Evolutionary conservation across 2,888 invertebrate genomes (phyloP).

Genomic region (Lagria hirta): DNA sequence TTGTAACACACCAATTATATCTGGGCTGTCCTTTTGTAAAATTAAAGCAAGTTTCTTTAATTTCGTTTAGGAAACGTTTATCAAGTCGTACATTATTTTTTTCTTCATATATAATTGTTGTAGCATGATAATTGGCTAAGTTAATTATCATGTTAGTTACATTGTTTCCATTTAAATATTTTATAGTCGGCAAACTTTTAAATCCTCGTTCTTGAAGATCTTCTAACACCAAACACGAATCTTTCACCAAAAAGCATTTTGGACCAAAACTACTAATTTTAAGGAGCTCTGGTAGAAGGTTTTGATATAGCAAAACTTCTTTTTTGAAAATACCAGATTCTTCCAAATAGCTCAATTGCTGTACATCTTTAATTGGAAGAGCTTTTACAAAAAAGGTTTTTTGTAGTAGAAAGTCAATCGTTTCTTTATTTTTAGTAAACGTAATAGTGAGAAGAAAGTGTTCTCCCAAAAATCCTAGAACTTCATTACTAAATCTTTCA

Average conservation of each 20-base stretch:
- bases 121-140: constrained; percentile 58
- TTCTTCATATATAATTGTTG: constrained; percentile 59
- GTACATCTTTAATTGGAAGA: constrained; percentile 56
- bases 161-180: constrained; percentile 30
- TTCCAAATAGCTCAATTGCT: constrained; percentile 56
- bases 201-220: constrained; percentile 54
- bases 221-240: constrained; percentile 56
- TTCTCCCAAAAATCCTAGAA: constrained; percentile 42
- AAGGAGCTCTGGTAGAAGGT: constrained; percentile 38
- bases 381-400: constrained; percentile 62
- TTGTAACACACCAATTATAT: constrained; percentile 39
- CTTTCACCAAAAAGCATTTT: constrained; percentile 51
- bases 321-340: constrained; percentile 55
- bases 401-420: no score
- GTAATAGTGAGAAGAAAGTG: constrained; percentile 37
- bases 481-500: constrained; percentile 31
- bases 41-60: constrained; percentile 37
- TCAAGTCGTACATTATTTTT: constrained; percentile 36
- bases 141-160: constrained; percentile 26
- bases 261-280: constrained; percentile 42
- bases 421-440: constrained; percentile 15
- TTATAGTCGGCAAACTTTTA: constrained; percentile 30
- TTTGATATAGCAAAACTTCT: constrained; percentile 41
- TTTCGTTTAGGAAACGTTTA: constrained; percentile 36
- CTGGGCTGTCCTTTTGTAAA: constrained; percentile 46